Percentiles rank a stretch among this genome's conserved stretches.
Conservation (phyloP, 2,797 vertebrate species). For the Myotis planiceps region DNA sequence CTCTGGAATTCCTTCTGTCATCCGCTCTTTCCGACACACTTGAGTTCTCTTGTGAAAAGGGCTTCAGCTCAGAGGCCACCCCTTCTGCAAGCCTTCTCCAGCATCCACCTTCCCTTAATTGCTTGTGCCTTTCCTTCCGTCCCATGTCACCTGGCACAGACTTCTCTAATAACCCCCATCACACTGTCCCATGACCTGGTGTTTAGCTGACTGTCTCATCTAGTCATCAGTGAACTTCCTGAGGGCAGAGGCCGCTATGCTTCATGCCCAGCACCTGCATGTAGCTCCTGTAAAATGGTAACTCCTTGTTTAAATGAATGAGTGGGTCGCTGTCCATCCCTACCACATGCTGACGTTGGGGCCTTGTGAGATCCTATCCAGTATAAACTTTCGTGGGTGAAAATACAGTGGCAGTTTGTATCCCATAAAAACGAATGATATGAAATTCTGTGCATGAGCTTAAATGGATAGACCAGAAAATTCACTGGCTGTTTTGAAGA, state of each 20-base stretch:
- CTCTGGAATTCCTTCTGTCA: neutral
- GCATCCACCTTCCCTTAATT: neutral
- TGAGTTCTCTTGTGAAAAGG: neutral
- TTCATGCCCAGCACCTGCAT: neutral
- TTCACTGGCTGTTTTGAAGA: neutral
- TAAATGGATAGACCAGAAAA: neutral
- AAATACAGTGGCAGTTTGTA: constrained; percentile 2
- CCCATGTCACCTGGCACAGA: neutral
- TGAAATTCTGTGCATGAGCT: neutral
- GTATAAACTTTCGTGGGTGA: neutral
- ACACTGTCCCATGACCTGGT: fast-evolving
- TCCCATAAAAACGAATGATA: neutral
- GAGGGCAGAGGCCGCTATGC: neutral
- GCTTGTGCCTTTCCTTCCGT: neutral
- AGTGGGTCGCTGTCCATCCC: neutral
- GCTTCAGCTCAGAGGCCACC: neutral
- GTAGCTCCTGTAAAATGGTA: neutral
- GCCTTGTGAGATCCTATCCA: neutral
- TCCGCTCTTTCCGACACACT: neutral
- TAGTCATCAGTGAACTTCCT: neutral
- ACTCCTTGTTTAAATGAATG: neutral
- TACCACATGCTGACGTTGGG: neutral
- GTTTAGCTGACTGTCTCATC: neutral
- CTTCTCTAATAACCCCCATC: neutral
- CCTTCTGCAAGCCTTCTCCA: neutral